phyloP scores from a whole-genome alignment of 2,888 invertebrate genomes.

The Cordilura impudica region DNA sequence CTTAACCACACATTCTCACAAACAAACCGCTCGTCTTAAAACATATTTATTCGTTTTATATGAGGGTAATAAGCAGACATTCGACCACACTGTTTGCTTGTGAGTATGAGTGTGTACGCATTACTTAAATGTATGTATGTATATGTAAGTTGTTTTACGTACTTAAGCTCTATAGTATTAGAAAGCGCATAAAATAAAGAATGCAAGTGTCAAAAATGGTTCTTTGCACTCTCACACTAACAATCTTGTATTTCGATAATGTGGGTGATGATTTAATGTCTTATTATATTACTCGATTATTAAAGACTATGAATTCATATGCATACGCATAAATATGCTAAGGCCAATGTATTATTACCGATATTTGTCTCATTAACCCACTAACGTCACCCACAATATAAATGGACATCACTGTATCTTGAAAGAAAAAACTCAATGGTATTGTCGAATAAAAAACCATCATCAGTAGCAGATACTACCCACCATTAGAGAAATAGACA shows the following conservation, averaged over 20 bases:
- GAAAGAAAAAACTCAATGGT: no score
- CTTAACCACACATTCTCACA: conserved; percentile 51
- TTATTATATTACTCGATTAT: conserved; percentile 61
- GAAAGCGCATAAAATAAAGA: conserved; percentile 41
- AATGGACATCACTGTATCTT: no score
- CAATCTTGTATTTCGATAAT: conserved; percentile 4
- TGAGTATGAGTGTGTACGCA: background rate
- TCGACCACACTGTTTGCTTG: conserved; percentile 40
- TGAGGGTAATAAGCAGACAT: conserved; percentile 41
- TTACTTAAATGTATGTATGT: background rate
- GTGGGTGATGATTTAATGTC: conserved; percentile 63
- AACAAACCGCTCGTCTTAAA: conserved; percentile 44
- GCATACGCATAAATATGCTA: no score
- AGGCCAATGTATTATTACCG: no score
- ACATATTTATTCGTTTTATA: conserved; percentile 44
- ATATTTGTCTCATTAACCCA: no score
- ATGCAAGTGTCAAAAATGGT: conserved; percentile 50
- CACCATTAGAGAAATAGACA: no score
- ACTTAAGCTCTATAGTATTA: conserved; percentile 28
- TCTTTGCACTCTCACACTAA: conserved; percentile 16
- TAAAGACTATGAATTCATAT: background rate
- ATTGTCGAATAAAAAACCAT: no score
- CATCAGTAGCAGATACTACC: no score
- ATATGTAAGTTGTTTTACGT: conserved; percentile 32
- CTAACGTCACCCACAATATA: no score